phyloP scores from a whole-genome alignment of 2,797 vertebrate genomes.

The Lacerta agilis region DNA sequence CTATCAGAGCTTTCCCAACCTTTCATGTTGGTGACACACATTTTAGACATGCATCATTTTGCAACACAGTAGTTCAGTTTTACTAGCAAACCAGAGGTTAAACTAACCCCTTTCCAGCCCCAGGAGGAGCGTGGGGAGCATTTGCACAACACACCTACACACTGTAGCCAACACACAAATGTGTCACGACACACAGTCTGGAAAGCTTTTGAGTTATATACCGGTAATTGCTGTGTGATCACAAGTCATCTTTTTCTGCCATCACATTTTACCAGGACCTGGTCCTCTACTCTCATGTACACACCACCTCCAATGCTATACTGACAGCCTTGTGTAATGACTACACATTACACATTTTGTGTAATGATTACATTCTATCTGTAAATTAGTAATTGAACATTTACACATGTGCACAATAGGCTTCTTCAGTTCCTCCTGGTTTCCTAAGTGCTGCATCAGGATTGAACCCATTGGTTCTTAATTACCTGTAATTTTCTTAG shows the following conservation, averaged over 20 bases:
- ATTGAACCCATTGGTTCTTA: accelerated
- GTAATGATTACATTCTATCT: background rate
- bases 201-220: no score
- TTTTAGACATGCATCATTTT: no score
- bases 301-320: background rate
- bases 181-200: no score
- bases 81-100: no score
- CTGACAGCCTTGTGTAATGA: background rate
- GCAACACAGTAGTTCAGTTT: no score
- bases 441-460: background rate
- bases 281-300: background rate
- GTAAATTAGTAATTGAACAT: background rate
- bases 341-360: background rate
- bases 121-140: no score
- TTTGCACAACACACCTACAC: no score
- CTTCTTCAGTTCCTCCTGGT: background rate
- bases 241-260: background rate
- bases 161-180: no score
- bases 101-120: no score
- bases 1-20: no score
- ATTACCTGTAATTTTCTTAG: background rate
- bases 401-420: background rate
- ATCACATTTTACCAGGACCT: background rate
- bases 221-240: background rate
- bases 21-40: no score